phyloP scores from a whole-genome alignment of 92 coral and sea anemone species.

The Anthopleura xanthogrammica region DNA sequence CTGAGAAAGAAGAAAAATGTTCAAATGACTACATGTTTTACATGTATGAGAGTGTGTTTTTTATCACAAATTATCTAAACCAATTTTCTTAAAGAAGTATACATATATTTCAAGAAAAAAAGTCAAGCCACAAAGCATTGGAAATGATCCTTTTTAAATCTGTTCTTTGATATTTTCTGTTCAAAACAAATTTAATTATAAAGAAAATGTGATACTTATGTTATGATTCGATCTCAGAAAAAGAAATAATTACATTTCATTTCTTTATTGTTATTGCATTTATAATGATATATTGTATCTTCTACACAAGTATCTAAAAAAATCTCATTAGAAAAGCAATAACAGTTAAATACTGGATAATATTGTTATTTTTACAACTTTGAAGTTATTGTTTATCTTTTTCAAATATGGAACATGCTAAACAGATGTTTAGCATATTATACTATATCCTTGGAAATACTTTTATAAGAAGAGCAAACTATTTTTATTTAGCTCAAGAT shows the following conservation, averaged over 20 bases:
- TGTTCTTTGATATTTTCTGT: slow-evolving; percentile 5
- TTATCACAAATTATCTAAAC: too few species aligned
- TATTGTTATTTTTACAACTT: too few species aligned
- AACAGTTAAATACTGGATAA: too few species aligned
- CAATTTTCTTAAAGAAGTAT: too few species aligned
- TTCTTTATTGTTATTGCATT: background rate
- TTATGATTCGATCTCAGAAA: background rate
- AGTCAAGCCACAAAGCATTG: slow-evolving; percentile 11
- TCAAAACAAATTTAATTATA: slow-evolving; percentile 1
- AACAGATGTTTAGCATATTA: background rate
- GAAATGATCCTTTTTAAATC: slow-evolving; percentile 4
- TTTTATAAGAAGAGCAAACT: too few species aligned
- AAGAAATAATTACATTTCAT: background rate
- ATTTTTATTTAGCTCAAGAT: background rate
- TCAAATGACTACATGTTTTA: too few species aligned
- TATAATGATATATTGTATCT: background rate
- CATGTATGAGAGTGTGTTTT: too few species aligned
- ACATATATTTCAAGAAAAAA: too few species aligned
- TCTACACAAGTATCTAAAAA: too few species aligned
- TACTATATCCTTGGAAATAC: too few species aligned
- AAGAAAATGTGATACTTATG: slow-evolving; percentile 7
- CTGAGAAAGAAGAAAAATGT: slow-evolving; percentile 17
- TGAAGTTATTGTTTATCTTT: too few species aligned
- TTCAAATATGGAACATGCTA: background rate
- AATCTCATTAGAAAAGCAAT: too few species aligned